Evolutionary conservation across 2,888 invertebrate species (phyloP).

Genomic region (Sylvicola fuscatus): DNA sequence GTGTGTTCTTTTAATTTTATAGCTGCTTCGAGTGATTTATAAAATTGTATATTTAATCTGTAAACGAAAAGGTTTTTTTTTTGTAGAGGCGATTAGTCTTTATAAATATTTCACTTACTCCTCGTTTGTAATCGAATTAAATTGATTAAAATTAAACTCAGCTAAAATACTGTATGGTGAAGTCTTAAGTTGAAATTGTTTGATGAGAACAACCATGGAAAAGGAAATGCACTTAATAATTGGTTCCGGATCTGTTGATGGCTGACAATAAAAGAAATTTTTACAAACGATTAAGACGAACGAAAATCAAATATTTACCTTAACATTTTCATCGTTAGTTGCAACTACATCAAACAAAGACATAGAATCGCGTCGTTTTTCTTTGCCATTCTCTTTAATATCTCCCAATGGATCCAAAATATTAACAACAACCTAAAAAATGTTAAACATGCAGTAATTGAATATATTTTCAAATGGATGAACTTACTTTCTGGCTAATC

Average conservation of each 20-base stretch:
- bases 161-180: too few species aligned
- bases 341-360: slow-evolving; percentile 19
- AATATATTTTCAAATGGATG: neutral
- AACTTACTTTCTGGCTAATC: slow-evolving; percentile 14
- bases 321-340: slow-evolving; percentile 6
- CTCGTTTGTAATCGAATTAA: neutral
- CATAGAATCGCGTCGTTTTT: slow-evolving; percentile 17
- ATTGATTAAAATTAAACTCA: slow-evolving; percentile 2
- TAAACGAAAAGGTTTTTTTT: too few species aligned
- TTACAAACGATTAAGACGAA: too few species aligned
- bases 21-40: slow-evolving; percentile 16
- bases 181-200: too few species aligned
- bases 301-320: slow-evolving; percentile 10
- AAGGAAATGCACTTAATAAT: slow-evolving; percentile 18
- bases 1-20: slow-evolving; percentile 20
- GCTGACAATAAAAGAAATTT: too few species aligned
- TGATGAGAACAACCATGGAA: slow-evolving; percentile 3
- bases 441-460: neutral
- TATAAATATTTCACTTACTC: too few species aligned
- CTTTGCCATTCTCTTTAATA: neutral
- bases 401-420: neutral
- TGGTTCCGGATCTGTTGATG: slow-evolving; percentile 10
- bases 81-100: too few species aligned
- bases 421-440: neutral
- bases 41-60: slow-evolving; percentile 14